These are phyloP conservation scores for Tragulus kanchil DNA, from an alignment of 2,113 vertebrate genomes.

Conservation along the genomic window DNA sequence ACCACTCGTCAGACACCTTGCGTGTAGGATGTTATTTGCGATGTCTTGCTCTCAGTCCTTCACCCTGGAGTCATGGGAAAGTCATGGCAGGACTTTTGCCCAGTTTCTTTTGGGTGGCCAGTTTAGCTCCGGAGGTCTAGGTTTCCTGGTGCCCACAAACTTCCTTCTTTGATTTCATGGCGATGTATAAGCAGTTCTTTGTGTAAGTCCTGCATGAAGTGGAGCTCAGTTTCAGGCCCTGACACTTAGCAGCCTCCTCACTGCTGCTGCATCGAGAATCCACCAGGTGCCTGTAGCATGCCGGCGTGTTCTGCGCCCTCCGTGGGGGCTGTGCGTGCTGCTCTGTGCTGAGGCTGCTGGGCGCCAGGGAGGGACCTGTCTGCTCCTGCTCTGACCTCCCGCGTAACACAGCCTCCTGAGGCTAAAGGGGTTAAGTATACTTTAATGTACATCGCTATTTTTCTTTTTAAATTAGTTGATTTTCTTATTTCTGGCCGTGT, in stretches of 20 bases:
- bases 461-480: neutral
- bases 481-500: neutral
- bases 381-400: neutral
- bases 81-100: too few species aligned
- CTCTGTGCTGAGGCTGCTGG: neutral
- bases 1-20: too few species aligned
- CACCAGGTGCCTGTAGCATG: accelerated
- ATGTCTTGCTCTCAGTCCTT: too few species aligned
- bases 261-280: neutral
- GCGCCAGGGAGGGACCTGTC: neutral
- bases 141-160: too few species aligned
- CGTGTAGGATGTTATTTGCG: too few species aligned
- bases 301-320: neutral
- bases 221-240: neutral
- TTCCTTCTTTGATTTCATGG: neutral
- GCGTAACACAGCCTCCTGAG: accelerated
- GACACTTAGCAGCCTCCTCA: accelerated
- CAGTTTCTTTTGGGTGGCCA: too few species aligned
- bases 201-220: neutral
- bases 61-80: too few species aligned
- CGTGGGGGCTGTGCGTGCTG: accelerated
- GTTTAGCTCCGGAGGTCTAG: too few species aligned
- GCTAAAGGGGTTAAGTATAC: neutral
- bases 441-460: neutral
- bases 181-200: neutral